These are phyloP conservation scores for Bubo bubo DNA, from an alignment of 2,113 vertebrate species.

Conservation along the genomic window DNA sequence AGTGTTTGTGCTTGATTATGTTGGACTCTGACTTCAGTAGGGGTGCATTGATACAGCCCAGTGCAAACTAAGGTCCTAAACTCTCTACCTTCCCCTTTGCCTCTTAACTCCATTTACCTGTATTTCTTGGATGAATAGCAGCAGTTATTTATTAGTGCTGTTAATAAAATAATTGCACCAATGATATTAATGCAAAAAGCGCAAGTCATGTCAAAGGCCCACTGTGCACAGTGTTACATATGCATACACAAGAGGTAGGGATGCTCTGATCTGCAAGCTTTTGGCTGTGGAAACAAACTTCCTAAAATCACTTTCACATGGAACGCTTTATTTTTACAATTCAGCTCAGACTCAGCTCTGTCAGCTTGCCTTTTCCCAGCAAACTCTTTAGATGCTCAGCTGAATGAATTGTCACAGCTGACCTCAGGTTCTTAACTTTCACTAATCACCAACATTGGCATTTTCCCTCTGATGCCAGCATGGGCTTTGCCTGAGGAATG, in stretches of 20 bases:
- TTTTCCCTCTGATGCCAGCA: background rate
- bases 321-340: background rate
- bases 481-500: background rate
- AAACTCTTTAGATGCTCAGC: background rate
- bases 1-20: background rate
- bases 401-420: background rate
- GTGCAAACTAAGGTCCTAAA: background rate
- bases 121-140: background rate
- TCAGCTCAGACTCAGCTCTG: background rate
- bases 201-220: background rate
- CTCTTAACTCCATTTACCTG: background rate
- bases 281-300: slow-evolving; percentile 4
- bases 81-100: background rate
- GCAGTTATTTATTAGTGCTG: background rate
- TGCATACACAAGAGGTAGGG: background rate
- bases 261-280: background rate
- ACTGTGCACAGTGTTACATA: background rate
- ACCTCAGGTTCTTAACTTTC: slow-evolving; percentile 11
- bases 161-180: background rate
- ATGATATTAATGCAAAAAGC: background rate
- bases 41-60: background rate
- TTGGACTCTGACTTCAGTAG: background rate
- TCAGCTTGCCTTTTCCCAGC: background rate
- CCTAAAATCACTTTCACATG: background rate
- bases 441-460: background rate